Percentiles rank a stretch among this genome's conserved stretches.
These are phyloP conservation scores for Pachypanchax playfairii DNA, from an alignment of 2,113 vertebrate species.

Conservation along the genomic window DNA sequence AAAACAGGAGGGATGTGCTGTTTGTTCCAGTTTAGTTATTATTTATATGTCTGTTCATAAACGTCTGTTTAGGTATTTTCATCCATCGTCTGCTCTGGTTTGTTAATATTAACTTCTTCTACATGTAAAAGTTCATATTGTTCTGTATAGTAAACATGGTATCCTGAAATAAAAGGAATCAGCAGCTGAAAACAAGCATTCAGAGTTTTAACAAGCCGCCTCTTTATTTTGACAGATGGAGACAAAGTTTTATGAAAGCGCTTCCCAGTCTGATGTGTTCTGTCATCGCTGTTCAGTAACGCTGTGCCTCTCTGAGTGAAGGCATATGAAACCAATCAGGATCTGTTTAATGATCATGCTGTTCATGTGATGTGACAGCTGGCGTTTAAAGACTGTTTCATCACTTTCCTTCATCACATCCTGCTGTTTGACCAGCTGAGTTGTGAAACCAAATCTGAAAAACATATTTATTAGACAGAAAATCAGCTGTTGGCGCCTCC, in stretches of 20 bases:
- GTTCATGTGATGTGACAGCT: constrained; percentile 6
- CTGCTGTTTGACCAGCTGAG: constrained; percentile 14
- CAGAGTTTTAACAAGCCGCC: background rate
- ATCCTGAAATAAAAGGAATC: no score
- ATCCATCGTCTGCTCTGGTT: no score
- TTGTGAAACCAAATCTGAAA: constrained; percentile 59
- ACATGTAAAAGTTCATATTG: no score
- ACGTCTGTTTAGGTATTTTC: no score
- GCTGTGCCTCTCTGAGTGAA: no score
- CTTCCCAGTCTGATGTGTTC: background rate
- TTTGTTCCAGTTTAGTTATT: no score
- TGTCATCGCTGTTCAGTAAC: background rate
- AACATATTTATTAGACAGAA: constrained; percentile 35
- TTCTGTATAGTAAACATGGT: background rate
- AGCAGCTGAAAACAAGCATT: no score
- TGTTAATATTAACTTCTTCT: no score
- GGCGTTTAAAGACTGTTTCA: constrained; percentile 12
- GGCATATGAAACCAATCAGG: background rate
- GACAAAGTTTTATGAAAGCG: no score
- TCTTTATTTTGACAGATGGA: background rate
- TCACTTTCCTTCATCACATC: constrained; percentile 32
- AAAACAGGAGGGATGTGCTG: no score
- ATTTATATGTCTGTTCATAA: no score
- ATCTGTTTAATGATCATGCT: background rate
- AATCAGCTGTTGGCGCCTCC: constrained; percentile 15